Evolutionary conservation across 2,888 invertebrate species (phyloP), one percentile per base, ranked within the genome.

Genomic region (Acleris emargana): DNA sequence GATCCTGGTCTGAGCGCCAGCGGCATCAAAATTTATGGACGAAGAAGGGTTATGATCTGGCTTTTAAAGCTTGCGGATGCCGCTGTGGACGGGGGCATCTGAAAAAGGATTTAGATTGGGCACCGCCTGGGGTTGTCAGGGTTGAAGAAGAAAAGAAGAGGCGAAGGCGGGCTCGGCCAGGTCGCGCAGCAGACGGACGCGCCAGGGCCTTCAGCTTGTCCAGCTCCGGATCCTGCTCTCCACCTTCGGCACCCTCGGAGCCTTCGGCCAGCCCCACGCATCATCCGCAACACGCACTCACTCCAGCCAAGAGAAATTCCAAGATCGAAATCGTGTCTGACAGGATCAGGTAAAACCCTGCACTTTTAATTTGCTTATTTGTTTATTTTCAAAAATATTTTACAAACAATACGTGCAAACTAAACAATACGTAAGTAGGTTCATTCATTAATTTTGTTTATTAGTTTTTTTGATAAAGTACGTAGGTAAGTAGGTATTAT

Each of bases 1-100:
- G 98, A 22, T 97, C 97, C 72, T 99, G 99, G 99, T 98, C 98
- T 45, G 98, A 99, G 84, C 94, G 98, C 67, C 99, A 99, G 86
- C 94, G 98, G 32, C 95, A 96, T 77, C 98, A 99, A 91, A 99
- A 99, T 88, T 91, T 99, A 67, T 99, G 99, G 99, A 98, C 98
- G 64, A 99, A 99, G 89, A 98, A 98, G 88, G 99, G 99, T 61
- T 99, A 99, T 92, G 99, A 99, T 88, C 89, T 99, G 84, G 98
- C 98, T 7, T 98, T 96, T 89, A 98, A 98, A 80, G 98, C 97
- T 7, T 99, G 99, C 92, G 97, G 96, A 49, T 99, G 99, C 91
- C 96, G 96, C 71, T 99, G 99, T 89, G 97, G 97, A 3, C 94
- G 97, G 38, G 99, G 99, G 6, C 98, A 98, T 81, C 88, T 99